Base-by-base conservation (phyloP, 2,888 invertebrate species). In the Tenthredo distinguenda region DNA sequence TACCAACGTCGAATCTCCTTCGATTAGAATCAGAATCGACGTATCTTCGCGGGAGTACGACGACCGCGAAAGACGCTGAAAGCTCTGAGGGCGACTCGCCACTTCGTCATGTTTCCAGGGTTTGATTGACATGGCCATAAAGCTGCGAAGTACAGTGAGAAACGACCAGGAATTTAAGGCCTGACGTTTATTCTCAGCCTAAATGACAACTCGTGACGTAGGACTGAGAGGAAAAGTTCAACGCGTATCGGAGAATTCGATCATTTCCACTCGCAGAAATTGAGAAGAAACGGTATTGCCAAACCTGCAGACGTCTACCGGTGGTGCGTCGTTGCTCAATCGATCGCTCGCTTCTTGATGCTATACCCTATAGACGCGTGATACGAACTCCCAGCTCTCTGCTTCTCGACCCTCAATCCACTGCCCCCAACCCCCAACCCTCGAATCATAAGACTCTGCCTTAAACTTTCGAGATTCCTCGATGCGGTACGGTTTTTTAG, bases 281-380 rank as follows among this genome's bases (percentile, higher is more conserved):
- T 62, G 58, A 37, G 81, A 62, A 62, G 72, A 40, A 74, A 84
- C 55, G 74, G 21, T 74, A 74, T 74, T 74, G 84, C 50, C 74
- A 55, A 58, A 84, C 74, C 65, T 55, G 84, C 84, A 72, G 74
- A 84, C 40, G 55, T 43, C 72, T 47, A 58, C 55, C 12, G 71
- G 21, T 87, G 88, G 88, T 87, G 85, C 85, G 87, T 85, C 81
- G 84, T 85, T 84, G 87, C 86, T 81, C 87, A 87, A 88, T 88
- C 88, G 88, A 88, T 88, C 87, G 88, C 87, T 85, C 87, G 83
- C 87, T 87, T 86, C 87, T 86, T 86, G 86, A 86, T 74, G 68
- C 84, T 86, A 87, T 86, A 86, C 87, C 47, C 84, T 50, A 86
- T 72, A 79, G 68, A 87, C 86, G 86, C 87, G 31, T 79, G 62